phyloP scores from a whole-genome alignment of 1,140 invertebrate species.

The Phenacoccus solenopsis region DNA sequence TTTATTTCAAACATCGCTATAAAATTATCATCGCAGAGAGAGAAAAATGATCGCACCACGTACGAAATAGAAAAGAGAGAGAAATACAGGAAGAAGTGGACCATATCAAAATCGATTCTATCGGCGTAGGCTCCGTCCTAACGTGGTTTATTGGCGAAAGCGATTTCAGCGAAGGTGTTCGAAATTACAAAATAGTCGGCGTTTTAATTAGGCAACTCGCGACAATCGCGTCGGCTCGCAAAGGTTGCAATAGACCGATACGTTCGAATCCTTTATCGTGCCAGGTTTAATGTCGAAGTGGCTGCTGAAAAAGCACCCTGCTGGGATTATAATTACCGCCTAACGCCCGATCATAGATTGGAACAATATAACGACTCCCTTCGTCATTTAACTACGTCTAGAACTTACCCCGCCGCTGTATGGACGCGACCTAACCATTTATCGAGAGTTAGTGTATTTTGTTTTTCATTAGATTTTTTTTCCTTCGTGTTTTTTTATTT shows the following conservation, averaged over 20 bases:
- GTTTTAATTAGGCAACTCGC: too few relatives aligned
- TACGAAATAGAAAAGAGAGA: not conserved
- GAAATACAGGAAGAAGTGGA: not conserved
- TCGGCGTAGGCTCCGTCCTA: not conserved
- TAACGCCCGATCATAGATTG: slow-evolving; percentile 10
- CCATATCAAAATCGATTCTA: not conserved
- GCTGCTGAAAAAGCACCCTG: not conserved
- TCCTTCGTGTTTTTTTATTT: not conserved
- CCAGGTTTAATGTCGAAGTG: not conserved
- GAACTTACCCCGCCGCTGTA: not conserved
- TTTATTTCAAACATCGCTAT: slow-evolving; percentile 6
- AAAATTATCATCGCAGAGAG: not conserved
- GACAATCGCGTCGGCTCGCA: too few relatives aligned
- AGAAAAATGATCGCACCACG: not conserved
- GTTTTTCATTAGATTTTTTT: not conserved
- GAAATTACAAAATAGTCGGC: too few relatives aligned
- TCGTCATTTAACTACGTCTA: not conserved
- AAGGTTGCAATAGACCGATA: too few relatives aligned
- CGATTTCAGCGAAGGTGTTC: too few relatives aligned
- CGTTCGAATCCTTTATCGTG: too few relatives aligned
- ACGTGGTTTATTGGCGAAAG: not conserved
- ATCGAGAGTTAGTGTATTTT: not conserved
- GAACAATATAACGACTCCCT: slow-evolving; percentile 14
- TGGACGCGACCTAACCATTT: not conserved
- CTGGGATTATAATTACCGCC: slow-evolving; percentile 15